A percentile compares a stretch with the other conserved stretches of the same genome.
phyloP scores from a whole-genome alignment of 2,888 invertebrate genomes.

The Spilarctia lutea region DNA sequence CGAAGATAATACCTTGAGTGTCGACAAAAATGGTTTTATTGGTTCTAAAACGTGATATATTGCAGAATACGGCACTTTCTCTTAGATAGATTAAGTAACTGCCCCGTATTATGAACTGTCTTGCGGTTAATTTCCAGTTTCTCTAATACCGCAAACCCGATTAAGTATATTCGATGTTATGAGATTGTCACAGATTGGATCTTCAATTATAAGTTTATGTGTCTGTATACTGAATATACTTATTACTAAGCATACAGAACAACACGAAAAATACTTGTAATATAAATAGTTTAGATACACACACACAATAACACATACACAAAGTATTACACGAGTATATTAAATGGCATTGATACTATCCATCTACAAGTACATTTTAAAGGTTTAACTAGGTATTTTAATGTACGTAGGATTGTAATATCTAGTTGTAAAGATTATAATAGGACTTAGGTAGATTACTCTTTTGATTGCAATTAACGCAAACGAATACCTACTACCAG shows the following conservation, averaged over 20 bases:
- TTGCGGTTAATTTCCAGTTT: slow-evolving; percentile 12
- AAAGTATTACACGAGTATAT: too few species aligned
- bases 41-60: neutral
- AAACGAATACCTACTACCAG: too few species aligned
- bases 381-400: neutral
- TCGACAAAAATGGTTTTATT: neutral
- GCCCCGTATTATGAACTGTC: neutral
- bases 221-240: neutral
- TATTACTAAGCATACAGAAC: too few species aligned
- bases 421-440: neutral
- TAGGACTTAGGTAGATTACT: neutral
- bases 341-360: too few species aligned
- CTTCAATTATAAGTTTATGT: neutral
- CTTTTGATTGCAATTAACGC: neutral
- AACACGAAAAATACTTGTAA: neutral
- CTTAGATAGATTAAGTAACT: neutral
- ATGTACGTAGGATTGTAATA: neutral
- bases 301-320: neutral
- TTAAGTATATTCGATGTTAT: neutral
- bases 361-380: neutral
- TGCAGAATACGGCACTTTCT: neutral
- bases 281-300: neutral
- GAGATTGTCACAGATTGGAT: neutral
- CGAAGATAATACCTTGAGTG: neutral
- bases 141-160: slow-evolving; percentile 8